A percentile compares a stretch with the other conserved stretches of the same genome.
phyloP scores from a whole-genome alignment of 2,797 vertebrate genomes.

The Diplodus sargus region DNA sequence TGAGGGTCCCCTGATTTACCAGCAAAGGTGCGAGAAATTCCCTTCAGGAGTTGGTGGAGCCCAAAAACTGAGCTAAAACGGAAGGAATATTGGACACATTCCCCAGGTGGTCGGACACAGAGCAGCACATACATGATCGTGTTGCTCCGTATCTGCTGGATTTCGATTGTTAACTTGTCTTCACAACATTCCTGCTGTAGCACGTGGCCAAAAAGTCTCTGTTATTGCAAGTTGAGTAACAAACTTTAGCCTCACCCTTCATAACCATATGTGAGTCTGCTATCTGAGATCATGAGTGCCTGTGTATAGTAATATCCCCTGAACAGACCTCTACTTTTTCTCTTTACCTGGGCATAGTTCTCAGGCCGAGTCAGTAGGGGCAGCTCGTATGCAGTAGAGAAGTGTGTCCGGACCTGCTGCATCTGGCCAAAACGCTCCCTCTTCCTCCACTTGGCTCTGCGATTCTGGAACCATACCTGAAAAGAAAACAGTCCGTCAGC shows the following conservation, averaged over 20 bases:
- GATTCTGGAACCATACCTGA: conserved; percentile 99
- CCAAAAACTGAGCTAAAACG: background rate
- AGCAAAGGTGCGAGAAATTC: background rate
- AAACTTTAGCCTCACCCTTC: background rate
- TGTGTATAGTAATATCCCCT: background rate
- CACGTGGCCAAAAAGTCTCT: background rate
- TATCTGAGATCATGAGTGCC: background rate
- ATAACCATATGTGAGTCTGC: background rate
- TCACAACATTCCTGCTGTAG: background rate
- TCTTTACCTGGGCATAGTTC: conserved; percentile 96
- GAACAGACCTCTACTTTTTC: background rate
- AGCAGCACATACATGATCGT: background rate
- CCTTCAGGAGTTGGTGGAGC: background rate
- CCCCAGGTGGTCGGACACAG: background rate
- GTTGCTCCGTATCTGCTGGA: background rate
- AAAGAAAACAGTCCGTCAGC: conserved; percentile 49
- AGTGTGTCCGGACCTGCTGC: conserved; percentile 99
- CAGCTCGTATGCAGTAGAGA: conserved; percentile 96
- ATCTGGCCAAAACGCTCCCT: conserved; percentile 98
- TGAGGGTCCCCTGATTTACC: too few species aligned
- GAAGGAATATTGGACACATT: background rate
- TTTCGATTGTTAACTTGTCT: background rate
- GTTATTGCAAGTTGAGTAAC: background rate
- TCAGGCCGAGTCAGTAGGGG: conserved; percentile 96
- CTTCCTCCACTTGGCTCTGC: conserved; percentile 98